Percentiles rank a stretch among this genome's conserved stretches.
These are phyloP conservation scores for Eulemur coronatus DNA, from an alignment of 2,797 vertebrate species.

Conservation along the genomic window DNA sequence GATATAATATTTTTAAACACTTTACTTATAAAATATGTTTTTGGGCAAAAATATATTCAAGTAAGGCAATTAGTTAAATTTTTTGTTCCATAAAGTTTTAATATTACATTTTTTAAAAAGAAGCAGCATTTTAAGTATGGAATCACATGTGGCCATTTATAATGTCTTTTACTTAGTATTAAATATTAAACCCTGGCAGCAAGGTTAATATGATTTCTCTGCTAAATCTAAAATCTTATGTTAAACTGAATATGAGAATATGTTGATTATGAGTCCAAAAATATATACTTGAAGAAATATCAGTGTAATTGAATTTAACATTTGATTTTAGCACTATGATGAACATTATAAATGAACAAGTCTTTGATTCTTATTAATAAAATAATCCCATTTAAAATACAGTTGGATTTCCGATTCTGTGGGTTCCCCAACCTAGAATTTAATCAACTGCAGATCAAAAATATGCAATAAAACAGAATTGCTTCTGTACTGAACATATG, in stretches of 20 bases:
- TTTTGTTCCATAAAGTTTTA: background rate
- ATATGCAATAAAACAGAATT: background rate
- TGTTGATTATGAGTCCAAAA: background rate
- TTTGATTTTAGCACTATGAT: background rate
- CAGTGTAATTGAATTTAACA: background rate
- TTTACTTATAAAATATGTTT: background rate
- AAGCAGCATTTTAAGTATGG: background rate
- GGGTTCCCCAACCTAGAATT: background rate
- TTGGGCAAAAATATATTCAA: background rate
- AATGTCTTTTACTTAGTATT: background rate
- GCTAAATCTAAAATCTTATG: background rate
- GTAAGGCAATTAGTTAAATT: background rate
- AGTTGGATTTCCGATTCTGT: background rate
- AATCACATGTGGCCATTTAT: background rate
- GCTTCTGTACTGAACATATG: background rate
- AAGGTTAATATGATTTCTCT: background rate
- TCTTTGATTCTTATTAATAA: background rate
- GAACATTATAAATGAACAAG: background rate
- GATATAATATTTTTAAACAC: background rate
- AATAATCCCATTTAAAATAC: background rate
- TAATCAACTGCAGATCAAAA: background rate
- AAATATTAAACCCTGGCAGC: background rate
- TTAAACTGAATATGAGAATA: background rate
- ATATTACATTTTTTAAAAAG: background rate
- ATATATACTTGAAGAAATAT: background rate